Percentiles rank a stretch among this genome's conserved stretches.
Evolutionary conservation across 1,140 invertebrate genomes (phyloP).

Genomic region (Calephelis nemesis): DNA sequence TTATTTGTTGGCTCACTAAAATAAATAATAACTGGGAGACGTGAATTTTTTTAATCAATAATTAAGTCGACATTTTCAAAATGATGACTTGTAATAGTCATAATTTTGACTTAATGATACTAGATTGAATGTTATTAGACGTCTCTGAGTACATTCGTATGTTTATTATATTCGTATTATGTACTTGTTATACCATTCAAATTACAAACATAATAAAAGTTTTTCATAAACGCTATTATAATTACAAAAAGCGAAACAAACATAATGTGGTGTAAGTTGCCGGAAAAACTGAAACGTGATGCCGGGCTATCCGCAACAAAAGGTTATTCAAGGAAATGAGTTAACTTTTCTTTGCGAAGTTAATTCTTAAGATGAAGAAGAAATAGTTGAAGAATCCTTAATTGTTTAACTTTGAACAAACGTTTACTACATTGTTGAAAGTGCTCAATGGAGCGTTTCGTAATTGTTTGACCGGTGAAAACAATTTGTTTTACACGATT

Average conservation of each 20-base stretch:
- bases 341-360: slow-evolving; percentile 46
- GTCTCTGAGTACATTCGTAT: too few relatives aligned
- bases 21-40: too few relatives aligned
- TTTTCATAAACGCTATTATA: not conserved
- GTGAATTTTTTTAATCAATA: too few relatives aligned
- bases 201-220: too few relatives aligned
- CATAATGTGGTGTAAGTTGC: slow-evolving; percentile 2
- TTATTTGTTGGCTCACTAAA: too few relatives aligned
- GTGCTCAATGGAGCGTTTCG: not conserved
- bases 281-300: slow-evolving; percentile 42
- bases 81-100: too few relatives aligned
- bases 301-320: slow-evolving; percentile 40
- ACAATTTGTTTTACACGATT: too few relatives aligned
- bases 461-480: not conserved
- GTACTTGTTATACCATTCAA: too few relatives aligned
- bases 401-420: slow-evolving; percentile 20
- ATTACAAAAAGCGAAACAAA: not conserved
- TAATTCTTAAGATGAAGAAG: slow-evolving; percentile 34
- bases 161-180: too few relatives aligned
- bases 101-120: too few relatives aligned
- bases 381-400: slow-evolving; percentile 21
- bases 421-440: slow-evolving; percentile 9
- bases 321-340: slow-evolving; percentile 58
- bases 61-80: too few relatives aligned
- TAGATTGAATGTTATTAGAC: too few relatives aligned